Conservation (phyloP, 2,888 invertebrate species). For the Archaeoteleia sp. region DNA sequence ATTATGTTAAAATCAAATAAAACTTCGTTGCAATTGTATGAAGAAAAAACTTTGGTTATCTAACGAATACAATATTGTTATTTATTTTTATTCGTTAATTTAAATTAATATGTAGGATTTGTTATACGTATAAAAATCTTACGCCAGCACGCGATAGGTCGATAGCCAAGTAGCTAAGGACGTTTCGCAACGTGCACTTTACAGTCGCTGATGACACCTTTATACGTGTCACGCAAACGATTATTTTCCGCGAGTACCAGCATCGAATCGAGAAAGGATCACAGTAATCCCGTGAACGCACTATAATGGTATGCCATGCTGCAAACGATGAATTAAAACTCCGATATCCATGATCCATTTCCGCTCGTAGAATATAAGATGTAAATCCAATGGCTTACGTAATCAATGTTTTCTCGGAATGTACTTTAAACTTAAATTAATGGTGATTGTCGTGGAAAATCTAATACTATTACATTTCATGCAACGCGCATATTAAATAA, state of each 20-base stretch:
- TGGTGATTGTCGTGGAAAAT: no score
- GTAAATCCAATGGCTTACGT: constrained; percentile 10
- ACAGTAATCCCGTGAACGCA: constrained; percentile 22
- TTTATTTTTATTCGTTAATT: no score
- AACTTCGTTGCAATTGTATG: no score
- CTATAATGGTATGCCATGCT: constrained; percentile 15
- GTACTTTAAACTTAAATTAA: no score
- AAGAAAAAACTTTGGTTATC: no score
- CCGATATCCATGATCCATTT: constrained; percentile 32
- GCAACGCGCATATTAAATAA: no score
- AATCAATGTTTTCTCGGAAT: no score
- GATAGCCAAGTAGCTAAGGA: constrained; percentile 37
- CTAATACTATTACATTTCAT: no score
- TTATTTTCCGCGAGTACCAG: constrained; percentile 24
- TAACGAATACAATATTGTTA: no score
- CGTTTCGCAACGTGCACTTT: constrained; percentile 39
- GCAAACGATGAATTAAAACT: background rate
- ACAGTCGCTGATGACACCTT: constrained; percentile 41
- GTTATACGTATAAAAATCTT: no score
- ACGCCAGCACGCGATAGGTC: constrained; percentile 41
- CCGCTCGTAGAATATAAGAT: constrained; percentile 22
- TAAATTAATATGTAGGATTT: no score
- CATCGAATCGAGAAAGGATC: constrained; percentile 35
- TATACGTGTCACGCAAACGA: constrained; percentile 31
- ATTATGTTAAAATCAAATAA: no score